Percentiles rank a stretch among this genome's conserved stretches.
These are phyloP conservation scores for Gonatopus flavifemur DNA, from an alignment of 1,140 invertebrate species.

Conservation along the genomic window DNA sequence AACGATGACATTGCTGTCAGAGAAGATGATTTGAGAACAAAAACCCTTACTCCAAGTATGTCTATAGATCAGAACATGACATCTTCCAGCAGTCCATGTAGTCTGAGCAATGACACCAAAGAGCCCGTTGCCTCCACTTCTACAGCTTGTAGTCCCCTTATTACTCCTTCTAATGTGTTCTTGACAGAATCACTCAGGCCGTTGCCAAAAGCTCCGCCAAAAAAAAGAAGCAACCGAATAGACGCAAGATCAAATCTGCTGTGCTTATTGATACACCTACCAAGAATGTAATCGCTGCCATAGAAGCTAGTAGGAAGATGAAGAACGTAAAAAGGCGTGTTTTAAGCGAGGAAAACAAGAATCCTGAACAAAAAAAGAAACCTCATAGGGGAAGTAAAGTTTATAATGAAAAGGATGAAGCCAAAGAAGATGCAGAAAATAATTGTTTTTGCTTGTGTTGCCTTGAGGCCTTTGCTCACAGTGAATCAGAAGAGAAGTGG, in stretches of 20 bases:
- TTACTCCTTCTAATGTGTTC: not conserved
- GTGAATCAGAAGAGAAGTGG: conserved; percentile 15
- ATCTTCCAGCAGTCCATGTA: not conserved
- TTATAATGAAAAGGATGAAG: not conserved
- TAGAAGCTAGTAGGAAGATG: not conserved
- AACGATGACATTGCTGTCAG: not conserved
- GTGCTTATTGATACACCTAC: not conserved
- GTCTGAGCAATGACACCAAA: not conserved
- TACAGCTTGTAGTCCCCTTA: not conserved
- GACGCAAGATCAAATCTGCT: conserved; percentile 5
- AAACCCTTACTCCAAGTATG: not conserved
- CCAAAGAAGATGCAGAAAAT: not conserved
- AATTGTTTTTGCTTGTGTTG: conserved; percentile 17
- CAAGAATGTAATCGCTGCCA: conserved; percentile 1
- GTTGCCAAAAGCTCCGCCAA: conserved; percentile 11
- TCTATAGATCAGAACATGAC: not conserved
- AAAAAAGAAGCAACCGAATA: not conserved
- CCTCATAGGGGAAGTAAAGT: not conserved
- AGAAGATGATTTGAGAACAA: not conserved
- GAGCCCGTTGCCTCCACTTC: conserved; percentile 5
- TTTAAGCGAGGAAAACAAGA: not conserved
- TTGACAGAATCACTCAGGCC: conserved; percentile 3
- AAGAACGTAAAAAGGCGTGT: not conserved
- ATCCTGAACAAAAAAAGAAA: not conserved
- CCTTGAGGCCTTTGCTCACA: conserved; percentile 15